Base-by-base conservation (phyloP, 1,140 invertebrate genomes). In the Zaprionus tsacasi region DNA sequence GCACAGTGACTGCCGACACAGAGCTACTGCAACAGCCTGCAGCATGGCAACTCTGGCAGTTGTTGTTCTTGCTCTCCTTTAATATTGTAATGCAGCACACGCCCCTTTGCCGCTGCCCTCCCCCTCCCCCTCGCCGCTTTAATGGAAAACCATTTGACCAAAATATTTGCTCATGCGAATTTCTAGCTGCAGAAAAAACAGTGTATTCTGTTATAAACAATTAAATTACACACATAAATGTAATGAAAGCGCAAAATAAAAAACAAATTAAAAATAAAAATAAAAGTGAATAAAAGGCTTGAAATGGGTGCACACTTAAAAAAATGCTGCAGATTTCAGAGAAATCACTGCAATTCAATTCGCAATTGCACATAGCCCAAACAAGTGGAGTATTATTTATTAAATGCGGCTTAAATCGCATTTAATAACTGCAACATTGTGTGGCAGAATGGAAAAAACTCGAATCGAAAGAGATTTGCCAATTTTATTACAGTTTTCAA, bases 1-100 rank as follows among this genome's bases (percentile, higher is more conserved):
- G 61, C 48, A 72, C 75, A 76, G 56, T 79, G 74, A 67, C 82
- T 79, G 70, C 70, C 76, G 65, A 50, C 60, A 58, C 69, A 60
- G 60, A 63, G 72, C 55, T 67, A 45, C 70, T 67, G 61, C 33
- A 40, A 17, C 38, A 38, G 17, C 68, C 43, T 17, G n/a, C 36
- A 38, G 25, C 59, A 30, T n/a, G 50, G 52, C 27, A 5, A 6
- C 61, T 40, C 56, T 45, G 6, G 30, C 30, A 6, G 33, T n/a
- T 48, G 10, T 52, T 36, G 60, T 52, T 72, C 43, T 60, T 56
- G 69, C 70, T 82, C 77, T 72, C 71, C 85, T 89, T 89, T 89
- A 89, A 89, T 89, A 85, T 81, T 89, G 85, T 89, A 89, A 89
- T 89, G 85, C 76, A 79, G n/a, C 57, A 83, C 50, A 64, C 48